Evolutionary conservation across 2,113 vertebrate genomes (phyloP).

Genomic region (Bufo gargarizans): DNA sequence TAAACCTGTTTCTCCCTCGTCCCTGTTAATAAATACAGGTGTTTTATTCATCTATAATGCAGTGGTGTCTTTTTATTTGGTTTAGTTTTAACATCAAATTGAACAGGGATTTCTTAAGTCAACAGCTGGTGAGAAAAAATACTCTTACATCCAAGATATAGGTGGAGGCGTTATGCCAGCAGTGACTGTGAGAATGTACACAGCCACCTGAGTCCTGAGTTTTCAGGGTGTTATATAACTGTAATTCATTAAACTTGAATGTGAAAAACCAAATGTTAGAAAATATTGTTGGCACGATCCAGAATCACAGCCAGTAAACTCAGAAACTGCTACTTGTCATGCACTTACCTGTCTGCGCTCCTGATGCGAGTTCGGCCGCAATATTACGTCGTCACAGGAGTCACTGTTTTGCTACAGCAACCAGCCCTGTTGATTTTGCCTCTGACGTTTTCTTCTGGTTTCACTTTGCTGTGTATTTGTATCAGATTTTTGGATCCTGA

Average conservation of each 20-base stretch:
- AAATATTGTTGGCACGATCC: no score
- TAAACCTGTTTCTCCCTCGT: not conserved
- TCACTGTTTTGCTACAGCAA: no score
- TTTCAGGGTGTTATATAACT: not conserved
- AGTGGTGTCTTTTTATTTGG: not conserved
- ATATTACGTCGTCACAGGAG: no score
- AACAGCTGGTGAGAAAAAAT: not conserved
- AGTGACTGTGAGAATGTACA: slow-evolving; percentile 14
- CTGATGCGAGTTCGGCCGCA: no score
- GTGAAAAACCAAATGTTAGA: not conserved
- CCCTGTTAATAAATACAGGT: slow-evolving; percentile 14
- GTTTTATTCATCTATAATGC: not conserved
- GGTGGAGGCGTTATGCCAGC: not conserved
- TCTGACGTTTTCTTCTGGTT: no score
- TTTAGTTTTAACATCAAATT: not conserved
- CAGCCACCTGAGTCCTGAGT: not conserved
- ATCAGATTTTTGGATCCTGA: no score
- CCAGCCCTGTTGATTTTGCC: no score
- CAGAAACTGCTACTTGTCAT: no score
- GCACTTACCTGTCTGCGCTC: no score
- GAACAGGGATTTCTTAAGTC: not conserved
- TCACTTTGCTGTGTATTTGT: no score
- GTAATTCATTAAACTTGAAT: not conserved
- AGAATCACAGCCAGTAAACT: no score
- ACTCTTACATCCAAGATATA: not conserved